These are phyloP conservation scores for Timandra comae DNA, from an alignment of 2,888 invertebrate genomes.

Conservation along the genomic window DNA sequence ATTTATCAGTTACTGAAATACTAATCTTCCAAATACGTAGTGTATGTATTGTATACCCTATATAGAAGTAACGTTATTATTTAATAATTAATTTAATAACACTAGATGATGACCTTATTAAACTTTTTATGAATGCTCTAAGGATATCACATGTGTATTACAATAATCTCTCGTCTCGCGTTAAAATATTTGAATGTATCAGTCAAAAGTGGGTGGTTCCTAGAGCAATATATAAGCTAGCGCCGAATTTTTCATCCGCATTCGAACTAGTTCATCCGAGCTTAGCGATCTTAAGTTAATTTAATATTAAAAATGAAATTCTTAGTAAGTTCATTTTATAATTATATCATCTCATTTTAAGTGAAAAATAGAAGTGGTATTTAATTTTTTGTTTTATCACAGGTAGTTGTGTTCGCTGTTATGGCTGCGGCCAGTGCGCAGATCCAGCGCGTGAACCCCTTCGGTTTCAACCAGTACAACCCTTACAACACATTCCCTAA, in stretches of 20 bases:
- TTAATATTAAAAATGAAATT: slow-evolving; percentile 47
- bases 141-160: slow-evolving; percentile 37
- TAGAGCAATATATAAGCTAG: slow-evolving; percentile 59
- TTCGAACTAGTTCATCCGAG: slow-evolving; percentile 66
- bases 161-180: slow-evolving; percentile 37
- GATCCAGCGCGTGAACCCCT: slow-evolving; percentile 10
- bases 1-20: too few species aligned
- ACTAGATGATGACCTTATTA: slow-evolving; percentile 22
- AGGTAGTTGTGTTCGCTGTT: slow-evolving; percentile 43
- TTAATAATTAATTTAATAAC: too few species aligned
- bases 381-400: too few species aligned
- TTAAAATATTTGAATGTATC: slow-evolving; percentile 62
- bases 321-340: slow-evolving; percentile 44
- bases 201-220: slow-evolving; percentile 60
- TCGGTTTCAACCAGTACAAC: slow-evolving; percentile 10
- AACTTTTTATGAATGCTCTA: slow-evolving; percentile 22
- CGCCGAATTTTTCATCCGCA: slow-evolving; percentile 60
- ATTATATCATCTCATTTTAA: too few species aligned
- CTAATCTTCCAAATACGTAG: too few species aligned
- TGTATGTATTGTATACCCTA: too few species aligned
- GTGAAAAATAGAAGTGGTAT: too few species aligned
- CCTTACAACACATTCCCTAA: slow-evolving; percentile 16
- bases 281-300: slow-evolving; percentile 44
- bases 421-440: slow-evolving; percentile 44
- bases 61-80: too few species aligned